These are phyloP conservation scores for Chironomus riparius DNA, from an alignment of 2,888 invertebrate genomes.

Conservation along the genomic window DNA sequence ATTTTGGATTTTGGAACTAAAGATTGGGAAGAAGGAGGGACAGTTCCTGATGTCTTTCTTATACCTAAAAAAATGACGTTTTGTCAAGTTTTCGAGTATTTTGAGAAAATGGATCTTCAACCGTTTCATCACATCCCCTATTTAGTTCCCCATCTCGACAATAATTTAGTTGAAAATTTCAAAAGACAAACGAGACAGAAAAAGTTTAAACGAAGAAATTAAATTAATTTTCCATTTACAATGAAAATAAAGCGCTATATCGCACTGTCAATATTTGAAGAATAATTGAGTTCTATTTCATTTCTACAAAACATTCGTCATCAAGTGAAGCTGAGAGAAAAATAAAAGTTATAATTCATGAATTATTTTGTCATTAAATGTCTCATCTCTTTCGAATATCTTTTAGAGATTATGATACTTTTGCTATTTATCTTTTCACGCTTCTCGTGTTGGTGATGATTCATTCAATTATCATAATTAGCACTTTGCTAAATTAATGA, in stretches of 20 bases:
- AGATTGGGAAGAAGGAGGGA: no score
- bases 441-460: neutral
- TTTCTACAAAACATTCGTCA: neutral
- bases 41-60: no score
- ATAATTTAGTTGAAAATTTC: no score
- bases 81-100: no score
- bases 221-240: constrained; percentile 22
- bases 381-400: no score
- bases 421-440: neutral
- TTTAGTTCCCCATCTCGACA: no score
- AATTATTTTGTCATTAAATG: neutral
- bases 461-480: neutral
- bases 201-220: constrained; percentile 4
- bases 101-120: no score
- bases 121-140: no score
- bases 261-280: constrained; percentile 18
- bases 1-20: no score
- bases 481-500: neutral
- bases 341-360: neutral
- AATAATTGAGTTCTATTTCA: constrained; percentile 9
- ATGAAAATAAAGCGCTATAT: neutral
- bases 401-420: neutral
- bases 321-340: neutral
- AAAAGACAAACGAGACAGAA: neutral
- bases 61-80: no score